Evolutionary conservation across 2,113 vertebrate genomes (phyloP).

Genomic region (Crotalus viridis): DNA sequence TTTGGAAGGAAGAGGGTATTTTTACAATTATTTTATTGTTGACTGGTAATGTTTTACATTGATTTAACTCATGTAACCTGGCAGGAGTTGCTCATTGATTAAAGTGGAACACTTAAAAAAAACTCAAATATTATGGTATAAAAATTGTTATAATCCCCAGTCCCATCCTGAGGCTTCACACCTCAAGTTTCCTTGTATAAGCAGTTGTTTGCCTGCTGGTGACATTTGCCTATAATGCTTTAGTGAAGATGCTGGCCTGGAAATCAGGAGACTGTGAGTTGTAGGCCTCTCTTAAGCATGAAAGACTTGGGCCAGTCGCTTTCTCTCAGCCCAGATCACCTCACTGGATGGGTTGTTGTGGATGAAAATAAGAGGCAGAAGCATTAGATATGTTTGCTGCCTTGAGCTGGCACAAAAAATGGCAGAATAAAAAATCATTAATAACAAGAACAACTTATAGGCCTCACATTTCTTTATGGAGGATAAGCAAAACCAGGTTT

Average conservation of each 20-base stretch:
- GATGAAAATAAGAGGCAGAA: neutral
- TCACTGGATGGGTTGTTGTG: neutral
- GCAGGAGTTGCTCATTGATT: neutral
- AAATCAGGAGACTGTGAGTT: neutral
- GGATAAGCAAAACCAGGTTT: neutral
- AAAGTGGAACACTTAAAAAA: neutral
- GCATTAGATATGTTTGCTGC: neutral
- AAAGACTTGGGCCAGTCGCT: neutral
- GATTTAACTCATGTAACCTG: neutral
- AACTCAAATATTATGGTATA: neutral
- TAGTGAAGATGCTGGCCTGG: neutral
- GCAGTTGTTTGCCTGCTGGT: neutral
- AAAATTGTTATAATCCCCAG: neutral
- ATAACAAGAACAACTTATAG: neutral
- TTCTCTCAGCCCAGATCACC: neutral
- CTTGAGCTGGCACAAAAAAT: neutral
- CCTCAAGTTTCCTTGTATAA: neutral
- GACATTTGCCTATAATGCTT: neutral
- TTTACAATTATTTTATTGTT: neutral
- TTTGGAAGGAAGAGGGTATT: neutral
- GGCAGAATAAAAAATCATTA: neutral
- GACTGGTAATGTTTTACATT: neutral
- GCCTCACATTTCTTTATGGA: neutral
- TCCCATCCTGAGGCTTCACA: neutral
- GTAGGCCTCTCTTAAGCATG: neutral